A percentile compares a stretch with the other conserved stretches of the same genome.
These are phyloP conservation scores for Ivindomyrus marchei DNA, from an alignment of 2,113 vertebrate species.

Conservation along the genomic window DNA sequence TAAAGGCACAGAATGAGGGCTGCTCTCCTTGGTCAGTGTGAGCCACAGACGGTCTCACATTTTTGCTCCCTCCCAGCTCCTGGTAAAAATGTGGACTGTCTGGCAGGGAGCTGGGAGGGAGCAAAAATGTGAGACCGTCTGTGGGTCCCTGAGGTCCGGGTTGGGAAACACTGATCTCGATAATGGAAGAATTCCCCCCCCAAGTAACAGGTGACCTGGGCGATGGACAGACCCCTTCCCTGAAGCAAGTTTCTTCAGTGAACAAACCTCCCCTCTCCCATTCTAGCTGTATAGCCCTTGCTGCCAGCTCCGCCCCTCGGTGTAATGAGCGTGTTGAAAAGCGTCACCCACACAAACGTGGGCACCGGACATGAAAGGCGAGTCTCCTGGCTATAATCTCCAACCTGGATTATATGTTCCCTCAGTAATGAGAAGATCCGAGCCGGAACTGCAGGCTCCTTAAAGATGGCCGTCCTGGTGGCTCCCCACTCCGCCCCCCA, in stretches of 20 bases:
- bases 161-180: not conserved
- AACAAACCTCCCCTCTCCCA: not conserved
- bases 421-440: not conserved
- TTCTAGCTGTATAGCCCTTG: not conserved
- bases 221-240: not conserved
- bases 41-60: not conserved
- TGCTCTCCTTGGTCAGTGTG: not conserved
- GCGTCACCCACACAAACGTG: not conserved
- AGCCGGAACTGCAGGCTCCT: not conserved
- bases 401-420: not conserved
- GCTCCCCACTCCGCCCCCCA: not conserved
- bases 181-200: not conserved
- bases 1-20: not conserved
- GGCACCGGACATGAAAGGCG: not conserved
- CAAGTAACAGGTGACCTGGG: not conserved
- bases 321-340: not conserved
- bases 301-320: not conserved
- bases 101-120: not conserved
- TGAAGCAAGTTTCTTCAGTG: not conserved
- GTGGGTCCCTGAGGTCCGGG: not conserved
- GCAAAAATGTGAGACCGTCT: not conserved
- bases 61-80: not conserved
- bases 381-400: not conserved
- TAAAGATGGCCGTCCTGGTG: not conserved
- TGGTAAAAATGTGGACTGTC: too few relatives aligned